Conservation (phyloP, 2,888 invertebrate genomes). For the Globia sparganii region DNA sequence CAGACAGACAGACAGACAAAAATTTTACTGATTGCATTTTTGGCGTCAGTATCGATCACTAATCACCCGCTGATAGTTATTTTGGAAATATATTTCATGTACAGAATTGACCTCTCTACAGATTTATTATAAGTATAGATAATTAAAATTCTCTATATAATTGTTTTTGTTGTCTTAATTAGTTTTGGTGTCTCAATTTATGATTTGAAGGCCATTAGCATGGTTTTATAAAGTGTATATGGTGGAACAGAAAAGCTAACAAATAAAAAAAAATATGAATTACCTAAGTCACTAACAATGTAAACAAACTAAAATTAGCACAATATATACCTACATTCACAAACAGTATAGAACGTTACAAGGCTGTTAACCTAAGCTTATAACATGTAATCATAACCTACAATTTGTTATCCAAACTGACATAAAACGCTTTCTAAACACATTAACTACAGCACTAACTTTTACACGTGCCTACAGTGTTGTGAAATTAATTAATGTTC, state of each 20-base stretch:
- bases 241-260: background rate
- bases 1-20: no score
- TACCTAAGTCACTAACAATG: background rate
- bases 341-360: background rate
- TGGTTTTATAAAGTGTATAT: background rate
- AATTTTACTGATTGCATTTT: no score
- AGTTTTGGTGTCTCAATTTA: background rate
- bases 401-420: background rate
- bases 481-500: background rate
- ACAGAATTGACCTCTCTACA: no score
- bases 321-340: background rate
- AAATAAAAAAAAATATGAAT: background rate
- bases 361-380: background rate
- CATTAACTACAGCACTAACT: conserved; percentile 16
- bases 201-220: background rate
- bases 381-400: conserved; percentile 15
- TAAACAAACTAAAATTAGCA: background rate
- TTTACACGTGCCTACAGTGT: background rate
- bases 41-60: no score
- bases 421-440: conserved; percentile 24
- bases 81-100: no score
- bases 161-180: background rate
- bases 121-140: no score
- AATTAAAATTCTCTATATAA: background rate
- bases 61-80: no score